phyloP scores from a whole-genome alignment of 1,140 invertebrate species.

The Micrasema longulum region DNA sequence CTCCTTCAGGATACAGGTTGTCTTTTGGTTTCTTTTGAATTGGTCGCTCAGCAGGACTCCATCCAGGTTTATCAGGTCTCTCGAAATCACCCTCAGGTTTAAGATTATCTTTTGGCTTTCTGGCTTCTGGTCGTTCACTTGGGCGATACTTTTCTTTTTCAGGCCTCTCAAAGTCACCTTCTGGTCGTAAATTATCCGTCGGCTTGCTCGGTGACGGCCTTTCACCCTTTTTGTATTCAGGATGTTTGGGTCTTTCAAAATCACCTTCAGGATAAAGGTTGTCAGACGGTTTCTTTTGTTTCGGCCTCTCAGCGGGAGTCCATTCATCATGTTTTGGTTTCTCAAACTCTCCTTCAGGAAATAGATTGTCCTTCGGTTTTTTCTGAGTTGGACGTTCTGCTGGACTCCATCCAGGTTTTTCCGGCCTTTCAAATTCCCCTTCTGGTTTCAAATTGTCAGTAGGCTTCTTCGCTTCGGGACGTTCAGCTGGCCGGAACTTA shows the following conservation, averaged over 20 bases:
- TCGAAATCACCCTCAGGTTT: constrained; percentile 73
- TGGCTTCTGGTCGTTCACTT: constrained; percentile 69
- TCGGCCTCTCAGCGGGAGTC: constrained; percentile 71
- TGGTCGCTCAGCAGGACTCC: constrained; percentile 64
- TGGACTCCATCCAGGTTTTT: constrained; percentile 59
- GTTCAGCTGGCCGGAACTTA: constrained; percentile 63
- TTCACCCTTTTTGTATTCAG: constrained; percentile 70
- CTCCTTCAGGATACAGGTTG: constrained; percentile 73
- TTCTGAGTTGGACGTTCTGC: constrained; percentile 63
- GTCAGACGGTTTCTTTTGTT: constrained; percentile 72
- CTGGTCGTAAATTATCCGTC: constrained; percentile 73
- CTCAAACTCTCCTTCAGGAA: constrained; percentile 70
- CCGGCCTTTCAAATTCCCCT: constrained; percentile 65
- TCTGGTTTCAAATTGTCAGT: constrained; percentile 73
- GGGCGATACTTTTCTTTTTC: constrained; percentile 59
- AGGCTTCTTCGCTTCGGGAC: constrained; percentile 58
- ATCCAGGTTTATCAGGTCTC: constrained; percentile 60
- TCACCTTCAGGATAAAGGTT: constrained; percentile 74
- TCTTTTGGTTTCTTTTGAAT: constrained; percentile 64
- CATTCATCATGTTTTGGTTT: constrained; percentile 59
- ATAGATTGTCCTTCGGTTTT: constrained; percentile 68
- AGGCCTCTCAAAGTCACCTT: constrained; percentile 74
- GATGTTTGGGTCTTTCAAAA: constrained; percentile 70
- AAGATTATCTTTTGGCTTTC: constrained; percentile 70
- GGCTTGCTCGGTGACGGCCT: constrained; percentile 70